Evolutionary conservation across 2,888 invertebrate species (phyloP), one percentile per base, ranked within the genome.

Genomic region (Hypercompe scribonia): DNA sequence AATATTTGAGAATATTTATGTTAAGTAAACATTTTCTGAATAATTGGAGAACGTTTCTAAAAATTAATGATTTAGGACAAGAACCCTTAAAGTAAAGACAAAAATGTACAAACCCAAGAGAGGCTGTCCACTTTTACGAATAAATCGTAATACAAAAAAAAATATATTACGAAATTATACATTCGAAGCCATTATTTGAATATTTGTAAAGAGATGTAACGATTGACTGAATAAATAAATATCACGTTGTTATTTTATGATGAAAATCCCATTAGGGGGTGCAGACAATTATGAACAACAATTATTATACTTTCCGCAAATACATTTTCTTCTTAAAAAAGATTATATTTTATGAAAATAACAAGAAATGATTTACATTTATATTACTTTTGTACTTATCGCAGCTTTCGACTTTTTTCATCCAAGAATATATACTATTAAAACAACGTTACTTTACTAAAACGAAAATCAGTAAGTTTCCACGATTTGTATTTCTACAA

Each of bases 91-190:
- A 76, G 74, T 61, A 46, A 71, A 67, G 71, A 72, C 76, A 74
- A 70, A 83, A 82, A 84, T 80, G 84, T 74, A 77, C 76, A 81
- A 77, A 42, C 73, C 69, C 50, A 50, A 69, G 66, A 68, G 74
- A 70, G 58, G 66, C 46, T 73, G 75, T 74, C 72, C 73, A 81
- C 77, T 81, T 79, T 75, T 54, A 66, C 63, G 74, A 83, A 82
- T 83, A 83, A 84, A 83, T 81, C 75, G 68, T 65, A 31, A 71
- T n/a, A 64, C 13, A 58, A n/a, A 58, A 70, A 46, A 36, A 33
- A 61, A 39, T 42, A 39, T 42, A 13, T 61, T 24, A 13, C 21
- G 28, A 68, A 58, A 42, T n/a, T 42, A 39, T 69, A 58, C 50
- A 54, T 68, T 64, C 36, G 24, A 50, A 31, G 61, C 34, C 34